Conservation (phyloP, 2,113 vertebrate genomes). For the Esox niger region DNA sequence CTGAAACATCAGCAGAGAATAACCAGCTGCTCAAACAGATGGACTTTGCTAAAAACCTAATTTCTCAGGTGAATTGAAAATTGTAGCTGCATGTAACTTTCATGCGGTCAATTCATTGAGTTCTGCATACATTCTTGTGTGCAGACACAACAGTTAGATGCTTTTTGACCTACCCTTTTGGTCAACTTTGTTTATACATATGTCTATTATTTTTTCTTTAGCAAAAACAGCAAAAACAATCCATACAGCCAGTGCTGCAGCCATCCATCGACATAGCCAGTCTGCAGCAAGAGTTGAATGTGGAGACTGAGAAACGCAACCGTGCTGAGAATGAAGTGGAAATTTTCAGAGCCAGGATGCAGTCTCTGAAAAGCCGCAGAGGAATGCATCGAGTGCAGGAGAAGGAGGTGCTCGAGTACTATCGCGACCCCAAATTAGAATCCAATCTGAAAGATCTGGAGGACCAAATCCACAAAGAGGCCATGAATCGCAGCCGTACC, state of each 20-base stretch:
- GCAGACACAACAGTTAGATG: background rate
- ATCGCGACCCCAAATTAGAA: conserved; percentile 87
- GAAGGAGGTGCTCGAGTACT: conserved; percentile 88
- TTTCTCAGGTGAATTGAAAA: conserved; percentile 75
- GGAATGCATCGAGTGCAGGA: conserved; percentile 89
- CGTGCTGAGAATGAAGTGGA: conserved; percentile 72
- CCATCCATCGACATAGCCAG: conserved; percentile 34
- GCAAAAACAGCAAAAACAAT: conserved; percentile 81
- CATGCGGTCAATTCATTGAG: background rate
- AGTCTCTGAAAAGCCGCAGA: conserved; percentile 82
- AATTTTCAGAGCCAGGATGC: conserved; percentile 72
- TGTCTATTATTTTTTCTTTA: conserved; percentile 32
- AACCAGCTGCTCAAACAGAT: conserved; percentile 81
- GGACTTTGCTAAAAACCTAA: conserved; percentile 79
- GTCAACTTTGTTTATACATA: conserved; percentile 10
- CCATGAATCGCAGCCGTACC: conserved; percentile 62
- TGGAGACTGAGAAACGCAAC: conserved; percentile 75
- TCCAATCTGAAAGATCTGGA: conserved; percentile 62
- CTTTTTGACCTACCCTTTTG: background rate
- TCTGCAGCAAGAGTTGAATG: conserved; percentile 74
- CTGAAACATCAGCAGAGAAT: conserved; percentile 75
- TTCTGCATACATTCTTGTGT: background rate
- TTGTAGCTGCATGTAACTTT: background rate
- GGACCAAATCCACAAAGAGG: conserved; percentile 74
- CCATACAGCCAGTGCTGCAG: no score